phyloP scores from a whole-genome alignment of 2,888 invertebrate genomes.

The Cheilosia pagana region DNA sequence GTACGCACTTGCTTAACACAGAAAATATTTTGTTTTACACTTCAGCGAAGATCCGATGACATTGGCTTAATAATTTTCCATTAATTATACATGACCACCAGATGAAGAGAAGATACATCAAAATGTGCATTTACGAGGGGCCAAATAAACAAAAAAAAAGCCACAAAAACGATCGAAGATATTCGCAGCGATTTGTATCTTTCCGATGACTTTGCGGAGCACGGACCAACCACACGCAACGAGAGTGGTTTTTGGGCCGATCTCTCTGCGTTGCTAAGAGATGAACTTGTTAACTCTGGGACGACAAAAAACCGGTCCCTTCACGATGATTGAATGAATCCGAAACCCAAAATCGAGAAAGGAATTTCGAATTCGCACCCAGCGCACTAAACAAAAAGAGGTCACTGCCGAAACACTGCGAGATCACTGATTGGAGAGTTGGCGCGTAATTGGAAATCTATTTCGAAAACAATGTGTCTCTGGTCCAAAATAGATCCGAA shows the following conservation, averaged over 20 bases:
- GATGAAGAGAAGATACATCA: slow-evolving; percentile 30
- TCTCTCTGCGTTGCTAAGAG: slow-evolving; percentile 33
- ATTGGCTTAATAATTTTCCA: slow-evolving; percentile 66
- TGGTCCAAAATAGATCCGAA: slow-evolving; percentile 52
- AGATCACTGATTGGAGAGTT: slow-evolving; percentile 27
- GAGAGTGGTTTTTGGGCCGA: slow-evolving; percentile 44
- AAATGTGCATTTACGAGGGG: slow-evolving; percentile 3
- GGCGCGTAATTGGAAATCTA: slow-evolving; percentile 20
- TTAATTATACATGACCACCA: slow-evolving; percentile 64
- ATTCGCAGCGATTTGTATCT: slow-evolving; percentile 64
- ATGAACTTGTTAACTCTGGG: slow-evolving; percentile 58
- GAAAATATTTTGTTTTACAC: slow-evolving; percentile 64
- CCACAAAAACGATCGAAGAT: slow-evolving; percentile 37
- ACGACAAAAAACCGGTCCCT: slow-evolving; percentile 72
- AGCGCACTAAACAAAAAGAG: slow-evolving; percentile 40
- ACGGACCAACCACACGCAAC: slow-evolving; percentile 45
- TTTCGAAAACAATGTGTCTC: slow-evolving; percentile 45
- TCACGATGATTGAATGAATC: slow-evolving; percentile 28
- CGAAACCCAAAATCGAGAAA: slow-evolving; percentile 38
- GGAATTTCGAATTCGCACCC: slow-evolving; percentile 43
- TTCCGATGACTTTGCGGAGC: slow-evolving; percentile 7
- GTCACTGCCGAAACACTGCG: slow-evolving; percentile 22
- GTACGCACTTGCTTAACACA: slow-evolving; percentile 39
- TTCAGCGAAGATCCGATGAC: slow-evolving; percentile 62
- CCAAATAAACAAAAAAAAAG: not conserved